Evolutionary conservation across 1,140 invertebrate genomes (phyloP).

Genomic region (Pteromalus puparum): DNA sequence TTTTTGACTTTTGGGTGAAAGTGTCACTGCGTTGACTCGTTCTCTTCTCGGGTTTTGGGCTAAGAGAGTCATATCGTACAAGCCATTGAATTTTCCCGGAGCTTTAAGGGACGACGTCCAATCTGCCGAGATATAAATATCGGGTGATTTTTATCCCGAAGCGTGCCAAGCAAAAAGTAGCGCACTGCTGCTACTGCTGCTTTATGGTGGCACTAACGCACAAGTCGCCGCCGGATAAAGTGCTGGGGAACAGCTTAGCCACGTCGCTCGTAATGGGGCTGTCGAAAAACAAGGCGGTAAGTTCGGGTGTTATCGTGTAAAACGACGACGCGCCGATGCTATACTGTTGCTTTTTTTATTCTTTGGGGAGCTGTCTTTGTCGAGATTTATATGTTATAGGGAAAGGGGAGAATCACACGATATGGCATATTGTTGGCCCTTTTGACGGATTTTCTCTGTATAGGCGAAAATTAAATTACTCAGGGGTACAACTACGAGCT

Average conservation of each 20-base stretch:
- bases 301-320: conserved; percentile 33
- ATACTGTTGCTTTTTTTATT: conserved; percentile 1
- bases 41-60: background rate
- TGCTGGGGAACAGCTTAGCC: conserved; percentile 31
- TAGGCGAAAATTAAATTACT: background rate
- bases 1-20: no score
- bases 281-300: conserved; percentile 45
- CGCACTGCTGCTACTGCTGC: background rate
- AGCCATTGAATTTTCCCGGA: conserved; percentile 6
- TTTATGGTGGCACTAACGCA: background rate
- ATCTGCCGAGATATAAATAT: conserved; percentile 43
- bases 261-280: conserved; percentile 33
- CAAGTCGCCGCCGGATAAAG: conserved; percentile 25
- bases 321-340: background rate
- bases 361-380: background rate
- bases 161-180: conserved; percentile 15
- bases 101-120: conserved; percentile 8
- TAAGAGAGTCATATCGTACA: background rate
- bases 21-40: no score
- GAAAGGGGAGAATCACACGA: no score
- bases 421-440: background rate
- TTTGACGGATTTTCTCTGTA: background rate
- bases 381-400: background rate
- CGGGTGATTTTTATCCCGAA: conserved; percentile 22
- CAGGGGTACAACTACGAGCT: no score